Base-by-base conservation (phyloP, 2,797 vertebrate genomes). In the Lemur catta region DNA sequence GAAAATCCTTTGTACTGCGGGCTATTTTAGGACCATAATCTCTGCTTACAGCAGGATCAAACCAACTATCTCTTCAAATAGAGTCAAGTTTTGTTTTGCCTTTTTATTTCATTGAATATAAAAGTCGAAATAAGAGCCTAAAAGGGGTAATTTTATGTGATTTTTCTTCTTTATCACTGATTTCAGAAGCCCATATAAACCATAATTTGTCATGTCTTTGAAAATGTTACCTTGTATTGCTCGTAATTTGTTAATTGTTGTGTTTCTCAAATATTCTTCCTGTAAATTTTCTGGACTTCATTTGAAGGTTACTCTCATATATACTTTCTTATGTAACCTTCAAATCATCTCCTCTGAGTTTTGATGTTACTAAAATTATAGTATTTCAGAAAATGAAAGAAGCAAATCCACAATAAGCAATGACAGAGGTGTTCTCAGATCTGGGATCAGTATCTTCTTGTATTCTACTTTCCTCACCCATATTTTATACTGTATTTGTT, bases 11-110 rank as follows among this genome's bases (percentile, higher is more conserved):
- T 61, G 89, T 24, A 93, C 86, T 6, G 46, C 91, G 90, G 89
- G 76, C 89, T 95, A 92, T 97, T 96, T 97, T 33, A 75, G 93
- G 38, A 79, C 79, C 41, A 50, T 97, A 97, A 98, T 97, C 94
- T 97, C 89, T 74, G 80, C 91, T 93, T 48, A 20, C 50, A n/a
- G 17, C n/a, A 46, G 75, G 52, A 95, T 96, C 96, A 97, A 94
- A 95, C 86, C 89, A 93, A 92, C 85, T 84, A 26, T 84, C 93
- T 95, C 92, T 90, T 88, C 96, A 95, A 97, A 97, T 38, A 94
- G 46, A 84, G 86, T 84, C 90, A 88, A 93, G 85, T 93, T 97
- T 93, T 87, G 79, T 84, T 95, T 88, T 86, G 75, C 48, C 90
- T 97, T 93, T 85, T 94, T 91, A 86, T 43, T 96, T 55, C 55